Evolutionary conservation across 1,140 invertebrate genomes (phyloP), one percentile per base, ranked within the genome.

Genomic region (fruit fly (Drosophila melanogaster)): DNA sequence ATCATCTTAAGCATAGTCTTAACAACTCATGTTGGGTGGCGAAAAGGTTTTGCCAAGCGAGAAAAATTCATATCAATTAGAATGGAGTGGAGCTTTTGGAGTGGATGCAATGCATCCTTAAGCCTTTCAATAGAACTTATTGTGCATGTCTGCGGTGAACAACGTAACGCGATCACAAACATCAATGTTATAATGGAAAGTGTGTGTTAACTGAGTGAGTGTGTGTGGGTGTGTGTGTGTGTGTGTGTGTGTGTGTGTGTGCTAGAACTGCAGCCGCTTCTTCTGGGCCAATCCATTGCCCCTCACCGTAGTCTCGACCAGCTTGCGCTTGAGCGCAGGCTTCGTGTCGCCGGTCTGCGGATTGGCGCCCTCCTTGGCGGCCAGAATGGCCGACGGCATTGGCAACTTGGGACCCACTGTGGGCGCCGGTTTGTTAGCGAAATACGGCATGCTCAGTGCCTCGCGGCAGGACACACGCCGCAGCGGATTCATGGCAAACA

Each of bases 391-490:
- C 62, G 62, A 77, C 4, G 97, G 97, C 81, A 97, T 93, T 1
- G 98, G 98, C 61, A 99, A 92, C 91, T 96, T 95, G 14, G 94
- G 91, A 14, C 96, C 96, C 15, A 95, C 93, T 0, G 97, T 97
- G 4, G 98, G 98, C 30, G 96, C 94, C n/a, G 98, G 98, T 92
- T 97, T 97, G 90, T 97, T 98, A 58, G 94, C 95, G 91, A 97
- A 98, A 89, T 96, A 98, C 6, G 95, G 93, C 96, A 97, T 96
- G 84, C 96, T 94, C 11, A 98, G 92, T 1, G 96, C 96, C 79
- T 96, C 94, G 26, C 95, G 95, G 79, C 97, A 98, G 24, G 95
- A 96, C 84, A 96, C 96, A 71, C 99, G 94, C 51, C 95, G 95
- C 0, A 96, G 92, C 5, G 99, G 99, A 94, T 98, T 97, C 70